Percentiles rank a stretch among this genome's conserved stretches.
Conservation (phyloP, 1,140 invertebrate genomes). For the Epicauta chinensis region DNA sequence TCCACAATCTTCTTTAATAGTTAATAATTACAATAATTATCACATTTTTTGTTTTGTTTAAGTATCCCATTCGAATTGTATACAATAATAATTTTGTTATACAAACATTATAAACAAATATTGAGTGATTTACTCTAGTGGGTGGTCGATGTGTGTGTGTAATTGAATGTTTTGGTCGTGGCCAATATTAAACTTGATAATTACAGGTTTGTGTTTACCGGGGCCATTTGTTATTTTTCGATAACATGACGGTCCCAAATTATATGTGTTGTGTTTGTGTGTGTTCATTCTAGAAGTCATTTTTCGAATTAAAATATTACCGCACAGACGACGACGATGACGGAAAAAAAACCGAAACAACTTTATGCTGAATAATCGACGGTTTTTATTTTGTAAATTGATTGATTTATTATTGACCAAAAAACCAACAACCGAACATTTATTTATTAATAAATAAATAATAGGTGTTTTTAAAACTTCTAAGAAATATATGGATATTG, state of each 20-base stretch:
- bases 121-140: conserved; percentile 35
- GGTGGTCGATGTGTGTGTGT: conserved; percentile 30
- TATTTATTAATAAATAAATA: too few species aligned
- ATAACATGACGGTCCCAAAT: conserved; percentile 24
- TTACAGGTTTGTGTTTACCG: conserved; percentile 33
- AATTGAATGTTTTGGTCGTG: conserved; percentile 37
- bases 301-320: conserved; percentile 26
- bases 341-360: conserved; percentile 1
- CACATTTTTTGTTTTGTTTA: too few species aligned
- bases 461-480: too few species aligned
- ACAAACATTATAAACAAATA: neutral
- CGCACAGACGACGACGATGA: too few species aligned
- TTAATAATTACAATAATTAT: too few species aligned
- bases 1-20: too few species aligned
- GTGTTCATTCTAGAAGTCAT: conserved; percentile 22
- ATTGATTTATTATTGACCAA: conserved; percentile 8
- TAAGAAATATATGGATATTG: too few species aligned
- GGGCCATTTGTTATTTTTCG: conserved; percentile 25
- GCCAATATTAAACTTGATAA: conserved; percentile 33
- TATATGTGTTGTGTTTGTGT: too few species aligned
- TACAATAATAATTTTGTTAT: neutral
- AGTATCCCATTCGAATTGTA: too few species aligned
- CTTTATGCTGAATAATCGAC: conserved; percentile 12
- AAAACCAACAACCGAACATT: too few species aligned
- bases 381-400: conserved; percentile 1